Base-by-base conservation (phyloP, 1,140 invertebrate genomes). In the Aradophagus sp. region DNA sequence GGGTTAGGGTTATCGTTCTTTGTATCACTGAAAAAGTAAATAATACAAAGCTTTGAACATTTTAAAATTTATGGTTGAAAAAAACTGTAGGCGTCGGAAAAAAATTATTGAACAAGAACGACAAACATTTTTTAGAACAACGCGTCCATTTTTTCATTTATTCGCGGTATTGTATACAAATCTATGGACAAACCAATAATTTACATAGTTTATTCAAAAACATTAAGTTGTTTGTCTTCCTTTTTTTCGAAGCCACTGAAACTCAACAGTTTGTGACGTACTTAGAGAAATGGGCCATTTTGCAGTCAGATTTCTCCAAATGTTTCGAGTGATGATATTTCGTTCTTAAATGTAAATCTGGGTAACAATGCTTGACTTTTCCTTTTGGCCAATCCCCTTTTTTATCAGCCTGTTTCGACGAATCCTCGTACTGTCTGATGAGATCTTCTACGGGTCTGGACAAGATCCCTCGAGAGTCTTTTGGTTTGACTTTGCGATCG, bases 211-310 rank as follows among this genome's bases (percentile, higher is more conserved):
- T n/a, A n/a, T n/a, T n/a, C n/a, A n/a, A n/a, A n/a, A n/a, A n/a
- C n/a, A n/a, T n/a, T n/a, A n/a, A n/a, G n/a, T n/a, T n/a, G n/a
- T n/a, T n/a, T n/a, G n/a, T n/a, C n/a, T n/a, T n/a, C n/a, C n/a
- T n/a, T n/a, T n/a, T n/a, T 38, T 16, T 10, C 15, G 16, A 19
- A 8, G 10, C 8, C 16, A 2, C 17, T 39, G 19, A 23, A n/a
- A n/a, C n/a, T n/a, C n/a, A n/a, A n/a, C 17, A 39, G 36, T 23
- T 38, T 17, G 17, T 10, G 35, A 16, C 12, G 45, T 45, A 74
- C 71, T 56, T 69, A 5, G 44, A 36, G 35, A 58, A 58, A 63
- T 69, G 44, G 55, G 68, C 65, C 63, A 73, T 77, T 56, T 56
- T 58, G 23, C 29, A 44, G 6, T 52, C n/a, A 27, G 8, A 34